Conservation (phyloP, 1,140 invertebrate genomes). For the Brachionus koreanus region DNA sequence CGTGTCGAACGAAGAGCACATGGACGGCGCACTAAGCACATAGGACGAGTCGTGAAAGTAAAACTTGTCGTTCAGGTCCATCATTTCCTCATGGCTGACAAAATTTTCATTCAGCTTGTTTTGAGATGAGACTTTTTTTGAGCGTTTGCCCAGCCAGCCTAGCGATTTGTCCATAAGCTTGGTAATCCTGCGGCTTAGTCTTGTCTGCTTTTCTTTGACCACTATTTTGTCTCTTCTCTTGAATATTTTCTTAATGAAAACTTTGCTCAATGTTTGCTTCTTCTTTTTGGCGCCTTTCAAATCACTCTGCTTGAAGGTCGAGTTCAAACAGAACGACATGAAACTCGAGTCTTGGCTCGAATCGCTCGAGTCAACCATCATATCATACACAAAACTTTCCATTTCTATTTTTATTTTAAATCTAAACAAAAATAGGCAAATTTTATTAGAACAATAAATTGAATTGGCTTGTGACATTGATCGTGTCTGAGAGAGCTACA, state of each 20-base stretch:
- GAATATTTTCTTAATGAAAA: not conserved
- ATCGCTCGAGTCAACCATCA: not conserved
- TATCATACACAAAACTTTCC: not conserved
- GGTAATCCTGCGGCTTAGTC: not conserved
- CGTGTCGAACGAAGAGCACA: conserved; percentile 1
- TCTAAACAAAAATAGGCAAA: not conserved
- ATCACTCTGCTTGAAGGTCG: not conserved
- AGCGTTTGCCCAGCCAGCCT: not conserved
- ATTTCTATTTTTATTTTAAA: not conserved
- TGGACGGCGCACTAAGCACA: conserved; percentile 11
- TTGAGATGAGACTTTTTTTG: not conserved
- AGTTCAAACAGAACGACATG: not conserved
- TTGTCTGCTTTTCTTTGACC: not conserved
- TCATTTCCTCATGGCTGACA: not conserved
- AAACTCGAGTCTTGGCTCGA: not conserved
- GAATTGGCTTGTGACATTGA: not conserved
- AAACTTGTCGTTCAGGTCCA: conserved; percentile 5
- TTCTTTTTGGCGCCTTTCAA: not conserved
- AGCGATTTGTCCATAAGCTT: conserved; percentile 16
- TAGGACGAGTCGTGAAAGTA: conserved; percentile 16
- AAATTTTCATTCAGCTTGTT: not conserved
- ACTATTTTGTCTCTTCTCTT: not conserved
- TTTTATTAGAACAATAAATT: not conserved
- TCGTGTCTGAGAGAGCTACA: too few relatives aligned
- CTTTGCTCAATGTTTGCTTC: not conserved